These are phyloP conservation scores for Trichomycterus rosablanca DNA, from an alignment of 2,113 vertebrate genomes.

Conservation along the genomic window DNA sequence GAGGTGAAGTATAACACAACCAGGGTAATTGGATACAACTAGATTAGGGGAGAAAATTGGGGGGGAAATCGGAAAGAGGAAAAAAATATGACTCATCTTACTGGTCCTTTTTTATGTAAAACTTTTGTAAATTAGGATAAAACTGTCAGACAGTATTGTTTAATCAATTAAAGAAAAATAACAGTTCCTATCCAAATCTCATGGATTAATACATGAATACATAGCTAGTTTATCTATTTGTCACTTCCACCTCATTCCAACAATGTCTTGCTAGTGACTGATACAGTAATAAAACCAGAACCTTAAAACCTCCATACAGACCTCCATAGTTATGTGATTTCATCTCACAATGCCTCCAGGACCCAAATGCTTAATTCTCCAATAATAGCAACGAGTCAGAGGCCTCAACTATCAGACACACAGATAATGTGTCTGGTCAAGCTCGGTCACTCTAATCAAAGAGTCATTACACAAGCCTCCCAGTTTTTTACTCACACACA, in stretches of 20 bases:
- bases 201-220: no score
- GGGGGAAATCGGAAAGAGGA: no score
- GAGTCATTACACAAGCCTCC: constrained; percentile 39
- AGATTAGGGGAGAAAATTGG: no score
- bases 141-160: no score
- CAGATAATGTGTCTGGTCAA: constrained; percentile 34
- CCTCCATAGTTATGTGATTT: not conserved
- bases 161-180: no score
- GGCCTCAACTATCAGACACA: constrained; percentile 9
- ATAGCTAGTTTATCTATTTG: not conserved
- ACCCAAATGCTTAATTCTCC: constrained; percentile 12
- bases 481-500: constrained; percentile 18
- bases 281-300: constrained; percentile 13
- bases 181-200: no score
- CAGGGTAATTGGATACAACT: no score
- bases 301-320: not conserved
- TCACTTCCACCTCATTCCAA: not conserved
- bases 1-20: no score
- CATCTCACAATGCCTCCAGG: not conserved
- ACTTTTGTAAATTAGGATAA: no score
- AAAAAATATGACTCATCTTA: no score
- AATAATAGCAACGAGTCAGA: constrained; percentile 13
- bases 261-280: not conserved
- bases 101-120: no score
- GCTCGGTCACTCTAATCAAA: constrained; percentile 41